Evolutionary conservation across 2,888 invertebrate genomes (phyloP).

Genomic region (Reticulitermes lucifugus): DNA sequence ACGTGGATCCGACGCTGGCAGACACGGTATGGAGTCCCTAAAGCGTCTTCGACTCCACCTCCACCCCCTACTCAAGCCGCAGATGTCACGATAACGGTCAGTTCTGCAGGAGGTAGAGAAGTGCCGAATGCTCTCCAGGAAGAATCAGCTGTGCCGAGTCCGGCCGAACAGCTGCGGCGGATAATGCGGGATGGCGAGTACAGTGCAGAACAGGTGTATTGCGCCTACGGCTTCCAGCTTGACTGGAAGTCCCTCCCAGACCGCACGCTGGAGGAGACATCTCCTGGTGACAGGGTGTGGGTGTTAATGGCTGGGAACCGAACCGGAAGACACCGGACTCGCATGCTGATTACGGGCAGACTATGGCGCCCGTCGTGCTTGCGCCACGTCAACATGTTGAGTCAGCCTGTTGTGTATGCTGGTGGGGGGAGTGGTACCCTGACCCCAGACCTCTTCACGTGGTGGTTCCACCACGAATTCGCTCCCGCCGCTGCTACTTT

Average conservation of each 20-base stretch:
- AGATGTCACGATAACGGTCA: constrained; percentile 31
- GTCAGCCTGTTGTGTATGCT: constrained; percentile 66
- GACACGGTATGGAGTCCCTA: constrained; percentile 52
- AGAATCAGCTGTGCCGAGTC: not conserved
- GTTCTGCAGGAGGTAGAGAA: not conserved
- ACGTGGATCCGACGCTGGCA: constrained; percentile 54
- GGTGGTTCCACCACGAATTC: constrained; percentile 67
- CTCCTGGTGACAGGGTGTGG: constrained; percentile 57
- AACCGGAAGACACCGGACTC: constrained; percentile 64
- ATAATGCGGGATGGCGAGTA: constrained; percentile 15
- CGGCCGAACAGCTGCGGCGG: constrained; percentile 7
- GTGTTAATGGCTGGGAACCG: constrained; percentile 65
- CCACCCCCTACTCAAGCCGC: not conserved
- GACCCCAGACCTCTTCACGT: constrained; percentile 64
- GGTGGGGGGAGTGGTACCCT: constrained; percentile 64
- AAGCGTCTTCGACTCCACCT: constrained; percentile 2
- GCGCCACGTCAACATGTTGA: constrained; percentile 64
- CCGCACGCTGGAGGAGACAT: constrained; percentile 40
- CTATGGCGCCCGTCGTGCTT: constrained; percentile 65
- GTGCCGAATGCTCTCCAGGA: not conserved
- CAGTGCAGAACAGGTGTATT: constrained; percentile 62
- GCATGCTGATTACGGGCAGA: constrained; percentile 64
- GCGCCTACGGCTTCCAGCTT: constrained; percentile 62
- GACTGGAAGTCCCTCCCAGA: constrained; percentile 62
- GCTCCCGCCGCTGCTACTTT: constrained; percentile 64